Evolutionary conservation across 2,797 vertebrate species (phyloP).

Genomic region (Poecilia wingei): DNA sequence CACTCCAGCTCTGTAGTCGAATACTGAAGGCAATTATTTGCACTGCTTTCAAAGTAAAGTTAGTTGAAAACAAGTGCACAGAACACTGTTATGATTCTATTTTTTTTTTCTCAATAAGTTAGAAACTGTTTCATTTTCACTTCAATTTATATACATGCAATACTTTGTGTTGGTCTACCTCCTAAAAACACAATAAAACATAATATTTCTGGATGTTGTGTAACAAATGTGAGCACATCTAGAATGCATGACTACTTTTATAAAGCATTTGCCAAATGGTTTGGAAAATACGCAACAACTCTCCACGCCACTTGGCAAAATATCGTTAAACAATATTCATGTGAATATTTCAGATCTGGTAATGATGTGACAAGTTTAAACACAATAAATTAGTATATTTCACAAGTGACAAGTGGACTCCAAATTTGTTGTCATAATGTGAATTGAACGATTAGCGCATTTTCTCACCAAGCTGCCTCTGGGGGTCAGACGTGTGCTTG

Average conservation of each 20-base stretch:
- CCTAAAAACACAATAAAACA: background rate
- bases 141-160: background rate
- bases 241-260: background rate
- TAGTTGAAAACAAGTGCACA: background rate
- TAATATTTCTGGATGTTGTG: background rate
- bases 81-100: background rate
- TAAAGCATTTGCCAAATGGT: background rate
- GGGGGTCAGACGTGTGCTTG: constrained; percentile 30
- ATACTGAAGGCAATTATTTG: background rate
- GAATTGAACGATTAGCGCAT: constrained; percentile 6
- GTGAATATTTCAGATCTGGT: background rate
- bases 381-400: background rate
- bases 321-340: background rate
- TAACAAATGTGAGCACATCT: background rate
- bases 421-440: background rate
- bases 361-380: background rate
- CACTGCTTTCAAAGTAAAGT: background rate
- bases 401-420: background rate
- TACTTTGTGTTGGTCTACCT: background rate
- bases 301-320: background rate
- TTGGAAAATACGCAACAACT: background rate
- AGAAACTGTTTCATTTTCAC: background rate
- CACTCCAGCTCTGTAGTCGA: background rate
- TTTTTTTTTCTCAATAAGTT: background rate
- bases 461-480: constrained; percentile 12